Evolutionary conservation across 2,797 vertebrate genomes (phyloP).

Genomic region (Buphagus erythrorhynchus): DNA sequence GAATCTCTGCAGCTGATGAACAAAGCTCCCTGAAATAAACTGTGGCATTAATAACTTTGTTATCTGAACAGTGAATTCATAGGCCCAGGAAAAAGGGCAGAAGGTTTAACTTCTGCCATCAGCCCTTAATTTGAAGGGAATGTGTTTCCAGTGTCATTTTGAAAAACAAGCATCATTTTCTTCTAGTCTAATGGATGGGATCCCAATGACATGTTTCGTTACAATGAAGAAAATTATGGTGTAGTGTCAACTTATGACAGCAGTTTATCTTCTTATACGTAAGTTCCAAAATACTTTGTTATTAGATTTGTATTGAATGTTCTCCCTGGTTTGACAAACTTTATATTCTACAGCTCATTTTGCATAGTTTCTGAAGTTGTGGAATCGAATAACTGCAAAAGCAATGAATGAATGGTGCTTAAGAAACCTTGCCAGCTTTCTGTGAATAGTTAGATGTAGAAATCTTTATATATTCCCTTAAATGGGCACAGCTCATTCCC

Average conservation of each 20-base stretch:
- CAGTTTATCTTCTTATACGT: conserved; percentile 98
- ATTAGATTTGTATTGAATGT: conserved; percentile 21
- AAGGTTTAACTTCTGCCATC: neutral
- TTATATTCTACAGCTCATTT: neutral
- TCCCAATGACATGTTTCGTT: conserved; percentile 99
- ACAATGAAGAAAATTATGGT: conserved; percentile 98
- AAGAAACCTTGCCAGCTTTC: conserved; percentile 44
- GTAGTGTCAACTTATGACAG: conserved; percentile 98
- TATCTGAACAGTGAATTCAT: neutral
- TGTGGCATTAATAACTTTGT: neutral
- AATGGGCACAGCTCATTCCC: conserved; percentile 30
- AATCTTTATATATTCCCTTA: conserved; percentile 58
- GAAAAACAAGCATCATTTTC: conserved; percentile 62
- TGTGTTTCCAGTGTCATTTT: conserved; percentile 63
- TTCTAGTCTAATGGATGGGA: conserved; percentile 98
- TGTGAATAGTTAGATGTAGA: conserved; percentile 35
- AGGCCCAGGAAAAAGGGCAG: neutral
- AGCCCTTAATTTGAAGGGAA: conserved; percentile 12
- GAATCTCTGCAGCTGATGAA: neutral
- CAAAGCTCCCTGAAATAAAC: neutral
- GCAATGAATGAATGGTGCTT: conserved; percentile 47
- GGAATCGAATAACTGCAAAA: neutral
- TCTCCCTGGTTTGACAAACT: neutral
- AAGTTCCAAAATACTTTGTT: conserved; percentile 76
- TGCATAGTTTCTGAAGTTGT: neutral